Conservation (phyloP, 2,888 invertebrate species). For the Eupithecia subfuscata region DNA sequence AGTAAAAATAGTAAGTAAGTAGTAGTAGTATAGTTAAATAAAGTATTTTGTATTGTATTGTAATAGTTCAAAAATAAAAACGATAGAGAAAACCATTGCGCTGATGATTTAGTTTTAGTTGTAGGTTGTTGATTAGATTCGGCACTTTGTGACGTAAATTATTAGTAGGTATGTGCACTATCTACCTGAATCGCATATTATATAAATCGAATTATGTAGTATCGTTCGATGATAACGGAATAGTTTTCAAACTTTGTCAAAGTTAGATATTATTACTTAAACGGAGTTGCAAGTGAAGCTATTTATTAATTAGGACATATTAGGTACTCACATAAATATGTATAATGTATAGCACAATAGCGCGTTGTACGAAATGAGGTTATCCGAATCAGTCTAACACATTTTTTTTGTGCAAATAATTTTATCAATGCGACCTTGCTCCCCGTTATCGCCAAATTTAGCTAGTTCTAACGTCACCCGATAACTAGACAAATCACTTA, state of each 20-base stretch:
- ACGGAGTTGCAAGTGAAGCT: not conserved
- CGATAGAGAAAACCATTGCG: not conserved
- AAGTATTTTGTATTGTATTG: no score
- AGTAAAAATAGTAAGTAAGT: no score
- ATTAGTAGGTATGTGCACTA: not conserved
- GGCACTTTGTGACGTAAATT: not conserved
- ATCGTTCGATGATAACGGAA: not conserved
- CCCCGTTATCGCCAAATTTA: slow-evolving; percentile 80
- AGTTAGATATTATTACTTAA: not conserved
- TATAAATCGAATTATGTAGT: slow-evolving; percentile 1
- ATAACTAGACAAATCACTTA: slow-evolving; percentile 42
- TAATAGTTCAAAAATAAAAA: not conserved
- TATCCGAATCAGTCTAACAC: slow-evolving; percentile 80
- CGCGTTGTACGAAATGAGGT: slow-evolving; percentile 79
- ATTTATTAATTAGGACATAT: slow-evolving; percentile 25
- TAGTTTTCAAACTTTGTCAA: not conserved
- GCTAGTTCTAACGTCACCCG: slow-evolving; percentile 74
- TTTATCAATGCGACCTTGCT: slow-evolving; percentile 82
- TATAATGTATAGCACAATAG: slow-evolving; percentile 56
- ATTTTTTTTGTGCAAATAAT: slow-evolving; percentile 82
- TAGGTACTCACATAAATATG: slow-evolving; percentile 31
- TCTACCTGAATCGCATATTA: not conserved
- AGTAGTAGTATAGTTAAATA: no score
- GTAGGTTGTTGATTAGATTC: slow-evolving; percentile 12
- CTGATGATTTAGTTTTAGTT: not conserved